Percentiles rank a stretch among this genome's conserved stretches.
Conservation (phyloP, 1,140 invertebrate genomes). For the Halesus radiatus region DNA sequence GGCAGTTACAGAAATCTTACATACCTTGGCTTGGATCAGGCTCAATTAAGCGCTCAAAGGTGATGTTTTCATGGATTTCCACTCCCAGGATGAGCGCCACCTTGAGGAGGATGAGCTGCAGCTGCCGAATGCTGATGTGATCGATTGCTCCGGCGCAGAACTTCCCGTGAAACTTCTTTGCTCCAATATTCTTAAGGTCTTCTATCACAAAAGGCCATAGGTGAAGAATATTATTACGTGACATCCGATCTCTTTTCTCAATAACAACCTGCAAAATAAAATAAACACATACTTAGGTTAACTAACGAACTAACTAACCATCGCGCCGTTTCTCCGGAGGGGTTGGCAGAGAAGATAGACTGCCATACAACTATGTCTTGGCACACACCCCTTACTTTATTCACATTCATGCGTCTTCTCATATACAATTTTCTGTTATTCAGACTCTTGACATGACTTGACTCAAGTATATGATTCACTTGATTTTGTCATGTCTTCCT, state of each 20-base stretch:
- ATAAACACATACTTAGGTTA: slow-evolving; percentile 19
- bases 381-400: too few species aligned
- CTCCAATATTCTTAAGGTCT: slow-evolving; percentile 93
- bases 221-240: slow-evolving; percentile 97
- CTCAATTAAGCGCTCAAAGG: slow-evolving; percentile 88
- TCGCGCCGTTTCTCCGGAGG: too few species aligned
- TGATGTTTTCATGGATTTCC: slow-evolving; percentile 94
- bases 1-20: too few species aligned
- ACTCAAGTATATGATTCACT: too few species aligned
- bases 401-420: too few species aligned
- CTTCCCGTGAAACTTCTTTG: slow-evolving; percentile 99
- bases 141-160: slow-evolving; percentile 99
- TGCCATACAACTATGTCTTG: too few species aligned
- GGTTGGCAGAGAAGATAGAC: too few species aligned
- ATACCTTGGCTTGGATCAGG: slow-evolving; percentile 66
- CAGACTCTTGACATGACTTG: too few species aligned
- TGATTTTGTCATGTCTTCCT: too few species aligned
- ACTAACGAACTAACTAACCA: too few species aligned
- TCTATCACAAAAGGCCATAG: slow-evolving; percentile 99
- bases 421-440: too few species aligned
- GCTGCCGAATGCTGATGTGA: slow-evolving; percentile 97
- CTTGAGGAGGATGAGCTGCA: slow-evolving; percentile 97
- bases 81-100: slow-evolving; percentile 96
- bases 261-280: slow-evolving; percentile 77
- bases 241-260: slow-evolving; percentile 93